Evolutionary conservation across 2,888 invertebrate species (phyloP), one percentile per base, ranked within the genome.

Genomic region (Athrips mouffetella): DNA sequence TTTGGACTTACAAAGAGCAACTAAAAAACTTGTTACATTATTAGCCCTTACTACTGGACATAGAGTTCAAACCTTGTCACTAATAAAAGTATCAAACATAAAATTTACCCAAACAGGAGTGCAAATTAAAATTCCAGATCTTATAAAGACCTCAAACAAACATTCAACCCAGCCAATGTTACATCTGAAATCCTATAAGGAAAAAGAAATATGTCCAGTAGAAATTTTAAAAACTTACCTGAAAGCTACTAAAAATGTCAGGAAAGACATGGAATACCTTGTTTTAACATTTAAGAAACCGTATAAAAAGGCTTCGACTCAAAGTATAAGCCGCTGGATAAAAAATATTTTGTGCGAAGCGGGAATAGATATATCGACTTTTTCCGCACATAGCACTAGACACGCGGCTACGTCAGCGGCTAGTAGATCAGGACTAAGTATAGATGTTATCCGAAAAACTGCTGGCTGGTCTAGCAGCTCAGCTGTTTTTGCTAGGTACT

Each of bases 401-500:
- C 20, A 16, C 6, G 39, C 49, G 10, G 25, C 42, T 4, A 49
- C 49, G 11, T 37, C 44, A 1, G 37, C 44, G 2, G 48, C 48
- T 18, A 23, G 44, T 41, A 27, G 50, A 18, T 10, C 51, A 2
- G 53, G 52, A 18, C 48, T 53, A 7, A 54, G 30, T 45, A 23
- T 52, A 6, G 53, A 56, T 10, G 49, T 49, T 39, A 44, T 56
- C 47, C 50, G 56, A 25, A 52, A 49, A 29, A 48, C 53, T 15
- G 53, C 55, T 20, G 53, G 55, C 11, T 56, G 53, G 49, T 50
- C 45, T 16, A 16, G 45, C 20, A 31, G 35, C 10, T 54, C 51
- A 20, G 50, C 47, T 39, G 39, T 39, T n/a, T 44, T 44, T 10
- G 11, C 20, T 10, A 44, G 30, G 30, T 30, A 44, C 20, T 44